phyloP scores from a whole-genome alignment of 1,140 invertebrate genomes.

The Paraescarpia echinospica region DNA sequence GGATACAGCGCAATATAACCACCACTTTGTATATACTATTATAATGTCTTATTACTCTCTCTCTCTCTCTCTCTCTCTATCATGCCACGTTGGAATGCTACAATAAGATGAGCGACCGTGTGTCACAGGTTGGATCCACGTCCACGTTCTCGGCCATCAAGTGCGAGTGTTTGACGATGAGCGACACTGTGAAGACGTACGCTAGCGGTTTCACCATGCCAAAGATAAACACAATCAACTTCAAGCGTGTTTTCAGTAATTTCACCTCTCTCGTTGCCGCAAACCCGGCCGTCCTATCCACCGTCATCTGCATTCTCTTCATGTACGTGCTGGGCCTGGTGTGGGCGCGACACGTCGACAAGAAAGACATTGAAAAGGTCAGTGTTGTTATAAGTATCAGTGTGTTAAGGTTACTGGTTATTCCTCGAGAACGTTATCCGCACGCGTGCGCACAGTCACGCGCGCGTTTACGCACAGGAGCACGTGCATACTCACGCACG shows the following conservation, averaged over 20 bases:
- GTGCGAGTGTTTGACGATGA: background rate
- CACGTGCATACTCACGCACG: background rate
- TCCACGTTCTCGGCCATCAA: background rate
- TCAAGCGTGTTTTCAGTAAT: conserved; percentile 61
- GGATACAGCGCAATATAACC: no score
- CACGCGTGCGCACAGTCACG: no score
- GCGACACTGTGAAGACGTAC: background rate
- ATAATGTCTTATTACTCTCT: no score
- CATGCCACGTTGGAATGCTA: no score
- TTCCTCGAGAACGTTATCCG: background rate
- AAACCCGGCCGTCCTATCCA: conserved; percentile 57
- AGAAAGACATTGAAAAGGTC: conserved; percentile 48
- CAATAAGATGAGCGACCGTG: background rate
- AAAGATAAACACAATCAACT: conserved; percentile 62
- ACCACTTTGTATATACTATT: no score
- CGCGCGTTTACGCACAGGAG: no score
- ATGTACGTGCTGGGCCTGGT: conserved; percentile 59
- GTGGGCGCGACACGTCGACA: conserved; percentile 61
- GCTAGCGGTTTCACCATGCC: conserved; percentile 11
- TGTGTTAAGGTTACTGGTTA: background rate
- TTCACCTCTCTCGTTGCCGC: conserved; percentile 49
- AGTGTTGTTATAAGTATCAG: background rate
- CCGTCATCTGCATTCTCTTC: conserved; percentile 59
- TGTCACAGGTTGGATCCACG: background rate
- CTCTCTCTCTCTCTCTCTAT: no score